Evolutionary conservation across 2,797 vertebrate genomes (phyloP).

Genomic region (Neosilurus hyrtlii): DNA sequence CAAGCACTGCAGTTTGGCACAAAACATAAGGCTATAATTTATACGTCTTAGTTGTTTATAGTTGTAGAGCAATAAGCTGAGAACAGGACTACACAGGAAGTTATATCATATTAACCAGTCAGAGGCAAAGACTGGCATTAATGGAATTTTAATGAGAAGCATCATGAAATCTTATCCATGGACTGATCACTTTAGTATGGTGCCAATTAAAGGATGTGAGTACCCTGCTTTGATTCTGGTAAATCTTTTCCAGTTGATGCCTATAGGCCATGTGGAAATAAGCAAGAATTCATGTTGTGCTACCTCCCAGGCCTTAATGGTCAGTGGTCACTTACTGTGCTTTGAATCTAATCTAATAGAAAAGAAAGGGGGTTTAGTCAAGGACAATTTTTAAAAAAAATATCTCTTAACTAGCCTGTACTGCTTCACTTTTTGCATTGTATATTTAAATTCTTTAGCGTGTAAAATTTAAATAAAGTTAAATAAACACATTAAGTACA

Average conservation of each 20-base stretch:
- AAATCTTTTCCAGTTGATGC: slow-evolving; percentile 52
- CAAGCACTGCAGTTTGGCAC: slow-evolving; percentile 9
- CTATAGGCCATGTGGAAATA: slow-evolving; percentile 36
- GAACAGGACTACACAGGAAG: slow-evolving; percentile 61
- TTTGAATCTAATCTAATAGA: slow-evolving; percentile 31
- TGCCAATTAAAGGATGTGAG: slow-evolving; percentile 62
- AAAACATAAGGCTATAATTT: slow-evolving; percentile 10
- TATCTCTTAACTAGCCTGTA: not conserved
- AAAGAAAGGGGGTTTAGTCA: slow-evolving; percentile 5
- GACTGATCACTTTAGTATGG: slow-evolving; percentile 51
- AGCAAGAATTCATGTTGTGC: slow-evolving; percentile 15
- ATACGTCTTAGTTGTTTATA: too few relatives aligned
- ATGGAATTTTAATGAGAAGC: slow-evolving; percentile 61
- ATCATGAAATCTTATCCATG: slow-evolving; percentile 59
- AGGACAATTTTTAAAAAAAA: slow-evolving; percentile 22
- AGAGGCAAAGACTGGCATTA: slow-evolving; percentile 60
- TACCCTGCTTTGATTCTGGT: slow-evolving; percentile 59
- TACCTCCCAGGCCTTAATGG: slow-evolving; percentile 35
- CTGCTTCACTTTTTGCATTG: not conserved
- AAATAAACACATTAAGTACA: not conserved
- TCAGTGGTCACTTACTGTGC: slow-evolving; percentile 53
- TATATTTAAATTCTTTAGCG: not conserved
- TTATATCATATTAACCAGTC: slow-evolving; percentile 61
- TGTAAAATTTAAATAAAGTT: not conserved
- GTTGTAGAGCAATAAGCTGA: slow-evolving; percentile 50